These are phyloP conservation scores for Euthynnus affinis DNA, from an alignment of 2,797 vertebrate genomes.

Conservation along the genomic window DNA sequence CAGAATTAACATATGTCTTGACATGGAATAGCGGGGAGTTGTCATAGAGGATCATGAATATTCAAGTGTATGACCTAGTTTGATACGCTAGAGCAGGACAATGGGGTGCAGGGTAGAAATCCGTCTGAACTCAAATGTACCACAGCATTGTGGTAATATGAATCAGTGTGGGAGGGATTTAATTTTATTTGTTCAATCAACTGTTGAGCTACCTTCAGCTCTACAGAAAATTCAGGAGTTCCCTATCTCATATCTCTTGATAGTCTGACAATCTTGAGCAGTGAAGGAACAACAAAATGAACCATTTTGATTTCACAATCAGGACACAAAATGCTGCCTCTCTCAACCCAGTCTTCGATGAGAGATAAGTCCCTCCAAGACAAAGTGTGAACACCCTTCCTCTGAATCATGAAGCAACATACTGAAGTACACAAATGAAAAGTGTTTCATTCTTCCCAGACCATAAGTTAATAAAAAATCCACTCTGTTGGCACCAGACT, in stretches of 20 bases:
- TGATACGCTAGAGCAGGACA: conserved; percentile 74
- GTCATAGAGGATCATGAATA: conserved; percentile 83
- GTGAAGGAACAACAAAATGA: conserved; percentile 45
- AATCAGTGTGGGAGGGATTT: conserved; percentile 73
- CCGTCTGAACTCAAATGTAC: conserved; percentile 68
- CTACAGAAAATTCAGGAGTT: neutral
- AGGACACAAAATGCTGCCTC: conserved; percentile 16
- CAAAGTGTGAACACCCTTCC: conserved; percentile 84
- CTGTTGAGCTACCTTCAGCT: conserved; percentile 69
- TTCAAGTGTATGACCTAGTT: conserved; percentile 83
- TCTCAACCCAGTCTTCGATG: conserved; percentile 53
- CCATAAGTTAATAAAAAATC: conserved; percentile 92
- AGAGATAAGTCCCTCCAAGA: conserved; percentile 71
- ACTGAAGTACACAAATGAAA: conserved; percentile 92
- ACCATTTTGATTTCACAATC: conserved; percentile 39
- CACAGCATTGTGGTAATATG: conserved; percentile 56
- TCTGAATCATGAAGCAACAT: conserved; percentile 86
- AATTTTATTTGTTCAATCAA: conserved; percentile 73
- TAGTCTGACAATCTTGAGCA: conserved; percentile 20
- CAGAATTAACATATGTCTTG: conserved; percentile 83
- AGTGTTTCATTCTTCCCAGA: conserved; percentile 89
- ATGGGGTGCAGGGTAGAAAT: conserved; percentile 73
- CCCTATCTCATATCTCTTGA: conserved; percentile 32
- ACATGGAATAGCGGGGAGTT: conserved; percentile 81
- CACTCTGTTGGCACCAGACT: conserved; percentile 92